These are phyloP conservation scores for Xanthorhoe spadicearia DNA, from an alignment of 2,888 invertebrate species.

Conservation along the genomic window DNA sequence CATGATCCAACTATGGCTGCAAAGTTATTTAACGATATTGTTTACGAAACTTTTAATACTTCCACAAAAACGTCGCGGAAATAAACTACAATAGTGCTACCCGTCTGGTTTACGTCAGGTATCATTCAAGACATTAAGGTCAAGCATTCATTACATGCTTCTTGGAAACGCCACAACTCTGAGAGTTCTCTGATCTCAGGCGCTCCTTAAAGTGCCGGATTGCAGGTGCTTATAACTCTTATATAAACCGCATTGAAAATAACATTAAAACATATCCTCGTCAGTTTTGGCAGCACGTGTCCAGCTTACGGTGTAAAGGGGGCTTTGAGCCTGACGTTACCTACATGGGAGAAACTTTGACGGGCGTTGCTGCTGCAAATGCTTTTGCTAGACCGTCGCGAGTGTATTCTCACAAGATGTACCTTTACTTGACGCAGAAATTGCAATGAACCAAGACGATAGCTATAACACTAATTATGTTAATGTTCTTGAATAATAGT, in stretches of 20 bases:
- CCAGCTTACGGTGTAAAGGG: not conserved
- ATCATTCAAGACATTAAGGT: not conserved
- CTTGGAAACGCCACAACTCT: not conserved
- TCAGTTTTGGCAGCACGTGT: not conserved
- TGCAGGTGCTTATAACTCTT: slow-evolving; percentile 1
- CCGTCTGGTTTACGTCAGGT: slow-evolving; percentile 1
- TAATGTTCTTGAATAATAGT: not conserved
- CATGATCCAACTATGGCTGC: not conserved
- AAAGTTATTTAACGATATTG: slow-evolving; percentile 4
- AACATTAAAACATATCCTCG: not conserved
- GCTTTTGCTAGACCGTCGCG: not conserved
- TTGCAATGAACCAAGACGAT: not conserved
- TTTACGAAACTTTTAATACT: not conserved
- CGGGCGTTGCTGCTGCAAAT: not conserved
- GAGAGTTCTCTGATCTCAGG: not conserved
- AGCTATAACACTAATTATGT: not conserved
- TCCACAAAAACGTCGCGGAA: slow-evolving; percentile 11
- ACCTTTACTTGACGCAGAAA: not conserved
- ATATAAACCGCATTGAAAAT: not conserved
- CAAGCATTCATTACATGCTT: not conserved
- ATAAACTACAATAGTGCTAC: not conserved
- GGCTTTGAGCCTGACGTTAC: not conserved
- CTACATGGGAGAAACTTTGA: not conserved
- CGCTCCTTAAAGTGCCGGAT: not conserved
- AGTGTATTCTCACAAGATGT: slow-evolving; percentile 1